These are phyloP conservation scores for Ceryle rudis DNA, from an alignment of 2,797 vertebrate genomes.

Conservation along the genomic window DNA sequence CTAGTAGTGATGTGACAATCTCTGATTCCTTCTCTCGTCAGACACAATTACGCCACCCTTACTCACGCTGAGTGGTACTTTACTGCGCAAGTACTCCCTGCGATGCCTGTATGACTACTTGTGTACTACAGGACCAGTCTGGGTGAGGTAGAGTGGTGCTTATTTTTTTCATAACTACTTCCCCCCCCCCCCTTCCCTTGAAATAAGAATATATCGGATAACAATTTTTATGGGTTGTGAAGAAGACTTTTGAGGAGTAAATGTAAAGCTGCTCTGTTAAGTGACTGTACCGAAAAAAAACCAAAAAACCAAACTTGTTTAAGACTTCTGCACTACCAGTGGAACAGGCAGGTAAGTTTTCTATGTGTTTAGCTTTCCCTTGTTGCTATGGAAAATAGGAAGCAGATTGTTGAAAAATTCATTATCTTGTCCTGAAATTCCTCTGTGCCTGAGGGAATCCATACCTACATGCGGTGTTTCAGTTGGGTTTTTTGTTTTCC, in stretches of 20 bases:
- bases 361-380: background rate
- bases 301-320: rapidly evolving
- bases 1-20: background rate
- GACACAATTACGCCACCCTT: background rate
- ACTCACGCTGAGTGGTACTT: conserved; percentile 13
- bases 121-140: background rate
- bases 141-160: background rate
- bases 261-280: background rate
- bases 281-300: background rate
- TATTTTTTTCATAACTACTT: background rate
- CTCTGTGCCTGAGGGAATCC: background rate
- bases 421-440: conserved; percentile 46
- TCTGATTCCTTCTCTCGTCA: background rate
- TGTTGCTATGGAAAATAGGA: background rate
- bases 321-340: background rate
- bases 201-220: background rate
- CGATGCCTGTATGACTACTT: background rate
- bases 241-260: conserved; percentile 23
- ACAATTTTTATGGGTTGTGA: background rate
- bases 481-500: background rate
- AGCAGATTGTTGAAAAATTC: background rate
- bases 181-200: background rate
- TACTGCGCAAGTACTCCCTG: background rate
- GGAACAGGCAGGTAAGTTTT: conserved; percentile 36
- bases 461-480: rapidly evolving